Base-by-base conservation (phyloP, 2,888 invertebrate species). In the Drosophila infuscata region DNA sequence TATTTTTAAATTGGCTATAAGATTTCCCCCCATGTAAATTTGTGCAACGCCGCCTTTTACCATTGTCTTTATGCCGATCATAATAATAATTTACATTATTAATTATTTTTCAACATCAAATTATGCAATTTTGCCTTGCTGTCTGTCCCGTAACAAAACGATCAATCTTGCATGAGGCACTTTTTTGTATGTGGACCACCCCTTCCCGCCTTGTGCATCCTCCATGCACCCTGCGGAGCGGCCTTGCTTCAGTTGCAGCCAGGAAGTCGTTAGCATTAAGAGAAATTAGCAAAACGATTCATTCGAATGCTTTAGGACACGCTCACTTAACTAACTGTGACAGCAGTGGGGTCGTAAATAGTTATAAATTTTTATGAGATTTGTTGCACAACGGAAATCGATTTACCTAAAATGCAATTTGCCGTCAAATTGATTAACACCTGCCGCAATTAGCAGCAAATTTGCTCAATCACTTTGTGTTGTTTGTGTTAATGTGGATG, bases 291-390 rank as follows among this genome's bases (percentile, higher is more conserved):
- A 51, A 73, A 79, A 32, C 62, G 52, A 56, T 67, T 78, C 57
- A 69, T 56, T 68, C 52, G 48, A 61, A 53, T 35, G 54, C 43
- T 57, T 58, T 48, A 54, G 68, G 79, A 77, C 79, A 87, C 82
- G 88, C 82, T 83, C 81, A 82, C 80, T 86, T 83, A 70, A 49
- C 76, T 64, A 86, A 81, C 76, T 70, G 68, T 74, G 78, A 66
- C 81, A 65, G 38, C 59, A 63, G 35, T 54, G 43, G 53, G 72
- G 53, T 58, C 63, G 73, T 79, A 70, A 83, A 64, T 53, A 53
- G 46, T 72, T 75, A 80, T 78, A 60, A 64, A 67, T 85, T 78
- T 64, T 41, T 51, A 60, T 68, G 53, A 58, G 49, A 59, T 29
- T 29, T 59, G 59, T 53, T 30, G 60, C 63, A 70, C 74, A 86